These are phyloP conservation scores for Tanytarsus gracilentus DNA, from an alignment of 2,888 invertebrate species.

Conservation along the genomic window DNA sequence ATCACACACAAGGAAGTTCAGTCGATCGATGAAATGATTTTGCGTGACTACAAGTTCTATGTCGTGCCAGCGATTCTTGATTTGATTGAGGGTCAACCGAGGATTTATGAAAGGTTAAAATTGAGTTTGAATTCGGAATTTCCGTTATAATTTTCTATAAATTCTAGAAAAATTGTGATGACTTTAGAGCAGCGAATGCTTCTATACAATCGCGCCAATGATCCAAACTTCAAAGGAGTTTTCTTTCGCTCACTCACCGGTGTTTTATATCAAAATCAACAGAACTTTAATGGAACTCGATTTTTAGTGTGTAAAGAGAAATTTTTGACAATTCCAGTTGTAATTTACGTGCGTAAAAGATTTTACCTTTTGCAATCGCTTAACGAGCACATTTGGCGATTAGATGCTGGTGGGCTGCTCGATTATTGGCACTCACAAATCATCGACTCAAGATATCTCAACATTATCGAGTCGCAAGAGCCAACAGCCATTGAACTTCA, in stretches of 20 bases:
- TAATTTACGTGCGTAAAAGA: conserved; percentile 5
- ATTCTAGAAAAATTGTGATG: neutral
- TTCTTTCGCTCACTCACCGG: conserved; percentile 12
- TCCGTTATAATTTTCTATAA: neutral
- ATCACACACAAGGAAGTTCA: conserved; percentile 15
- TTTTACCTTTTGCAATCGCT: conserved; percentile 1
- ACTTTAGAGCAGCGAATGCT: neutral
- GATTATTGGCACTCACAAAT: conserved; percentile 19
- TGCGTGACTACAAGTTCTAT: conserved; percentile 14
- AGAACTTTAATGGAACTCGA: neutral
- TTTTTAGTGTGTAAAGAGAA: conserved; percentile 13
- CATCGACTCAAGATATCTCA: neutral
- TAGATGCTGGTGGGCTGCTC: conserved; percentile 9
- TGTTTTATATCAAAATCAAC: conserved; percentile 10
- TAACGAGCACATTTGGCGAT: neutral
- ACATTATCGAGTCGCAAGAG: neutral
- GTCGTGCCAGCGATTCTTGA: conserved; percentile 20
- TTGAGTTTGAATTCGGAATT: neutral
- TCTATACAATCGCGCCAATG: neutral
- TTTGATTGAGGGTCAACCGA: conserved; percentile 8
- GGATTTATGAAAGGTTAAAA: conserved; percentile 16
- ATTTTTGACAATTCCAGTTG: conserved; percentile 5
- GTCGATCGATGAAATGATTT: conserved; percentile 16
- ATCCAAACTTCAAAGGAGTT: conserved; percentile 19
- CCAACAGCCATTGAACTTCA: neutral